These are phyloP conservation scores for Osmoderma eremita DNA, from an alignment of 2,888 invertebrate genomes.

Conservation along the genomic window DNA sequence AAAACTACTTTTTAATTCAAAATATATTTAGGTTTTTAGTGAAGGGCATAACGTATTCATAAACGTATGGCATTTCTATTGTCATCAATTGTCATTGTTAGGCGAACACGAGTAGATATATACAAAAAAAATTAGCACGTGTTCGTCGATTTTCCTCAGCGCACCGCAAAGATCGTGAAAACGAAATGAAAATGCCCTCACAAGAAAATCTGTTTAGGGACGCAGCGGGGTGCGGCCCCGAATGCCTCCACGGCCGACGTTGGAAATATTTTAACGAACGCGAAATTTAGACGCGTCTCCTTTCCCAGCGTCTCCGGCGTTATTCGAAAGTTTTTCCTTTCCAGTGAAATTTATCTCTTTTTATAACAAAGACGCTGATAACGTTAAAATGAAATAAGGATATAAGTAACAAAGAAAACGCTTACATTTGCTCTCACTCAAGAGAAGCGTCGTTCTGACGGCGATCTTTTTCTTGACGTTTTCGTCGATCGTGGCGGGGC, in stretches of 20 bases:
- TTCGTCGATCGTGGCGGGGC: constrained; percentile 16
- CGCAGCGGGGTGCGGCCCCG: constrained; percentile 26
- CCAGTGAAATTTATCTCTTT: constrained; percentile 62
- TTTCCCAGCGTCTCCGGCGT: constrained; percentile 15
- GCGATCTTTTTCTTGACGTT: constrained; percentile 46
- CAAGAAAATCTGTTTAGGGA: not conserved
- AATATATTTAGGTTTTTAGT: too few species aligned
- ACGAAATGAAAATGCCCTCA: constrained; percentile 1
- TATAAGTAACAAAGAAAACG: constrained; percentile 64
- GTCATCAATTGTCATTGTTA: not conserved
- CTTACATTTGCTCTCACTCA: constrained; percentile 61
- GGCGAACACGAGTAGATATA: not conserved
- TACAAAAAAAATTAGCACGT: not conserved
- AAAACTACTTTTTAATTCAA: too few species aligned
- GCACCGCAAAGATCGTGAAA: constrained; percentile 3
- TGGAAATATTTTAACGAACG: constrained; percentile 16
- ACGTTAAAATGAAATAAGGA: constrained; percentile 65
- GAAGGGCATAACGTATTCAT: too few species aligned
- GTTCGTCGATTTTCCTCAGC: not conserved
- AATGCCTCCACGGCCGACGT: not conserved
- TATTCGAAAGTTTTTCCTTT: constrained; percentile 63
- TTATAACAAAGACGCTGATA: constrained; percentile 65
- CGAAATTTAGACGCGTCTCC: constrained; percentile 34
- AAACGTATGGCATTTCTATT: too few species aligned
- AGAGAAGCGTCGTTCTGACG: constrained; percentile 51